Conservation (phyloP, 2,797 vertebrate species). For the Crenichthys baileyi region DNA sequence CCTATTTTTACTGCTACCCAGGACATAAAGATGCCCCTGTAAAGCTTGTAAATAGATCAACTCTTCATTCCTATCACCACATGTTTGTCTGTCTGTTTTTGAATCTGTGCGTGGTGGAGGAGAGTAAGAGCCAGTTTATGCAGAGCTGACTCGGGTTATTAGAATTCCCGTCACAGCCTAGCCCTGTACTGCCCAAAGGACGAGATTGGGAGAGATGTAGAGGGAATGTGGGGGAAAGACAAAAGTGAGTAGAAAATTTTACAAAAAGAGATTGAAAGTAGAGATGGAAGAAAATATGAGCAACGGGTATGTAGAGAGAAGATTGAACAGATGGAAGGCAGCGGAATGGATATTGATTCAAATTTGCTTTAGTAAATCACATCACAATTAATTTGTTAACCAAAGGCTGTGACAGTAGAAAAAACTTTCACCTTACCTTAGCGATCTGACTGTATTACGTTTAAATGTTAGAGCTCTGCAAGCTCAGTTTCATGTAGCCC, state of each 20-base stretch:
- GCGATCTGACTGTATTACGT: conserved; percentile 20
- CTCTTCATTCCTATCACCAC: neutral
- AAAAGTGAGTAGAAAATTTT: conserved; percentile 29
- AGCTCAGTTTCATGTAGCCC: neutral
- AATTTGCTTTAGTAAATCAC: conserved; percentile 63
- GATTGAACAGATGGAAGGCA: conserved; percentile 40
- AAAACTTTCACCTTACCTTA: conserved; percentile 19
- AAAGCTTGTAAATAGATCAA: neutral
- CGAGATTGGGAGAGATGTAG: conserved; percentile 17
- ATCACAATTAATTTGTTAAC: conserved; percentile 59
- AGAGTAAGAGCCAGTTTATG: conserved; percentile 46
- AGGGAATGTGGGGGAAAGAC: conserved; percentile 33
- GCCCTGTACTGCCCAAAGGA: conserved; percentile 63
- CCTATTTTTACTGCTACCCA: neutral
- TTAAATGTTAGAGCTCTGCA: too few species aligned
- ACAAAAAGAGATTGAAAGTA: conserved; percentile 34
- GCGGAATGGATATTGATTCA: conserved; percentile 67
- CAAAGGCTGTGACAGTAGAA: conserved; percentile 48
- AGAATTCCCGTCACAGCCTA: conserved; percentile 78
- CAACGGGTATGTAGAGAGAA: conserved; percentile 21
- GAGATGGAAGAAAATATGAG: conserved; percentile 29
- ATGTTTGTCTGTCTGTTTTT: conserved; percentile 19
- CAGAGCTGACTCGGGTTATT: conserved; percentile 59
- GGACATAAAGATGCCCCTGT: neutral
- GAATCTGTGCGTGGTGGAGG: conserved; percentile 12